Conservation (phyloP, 1,140 invertebrate genomes). For the Drosophila ananassae region DNA sequence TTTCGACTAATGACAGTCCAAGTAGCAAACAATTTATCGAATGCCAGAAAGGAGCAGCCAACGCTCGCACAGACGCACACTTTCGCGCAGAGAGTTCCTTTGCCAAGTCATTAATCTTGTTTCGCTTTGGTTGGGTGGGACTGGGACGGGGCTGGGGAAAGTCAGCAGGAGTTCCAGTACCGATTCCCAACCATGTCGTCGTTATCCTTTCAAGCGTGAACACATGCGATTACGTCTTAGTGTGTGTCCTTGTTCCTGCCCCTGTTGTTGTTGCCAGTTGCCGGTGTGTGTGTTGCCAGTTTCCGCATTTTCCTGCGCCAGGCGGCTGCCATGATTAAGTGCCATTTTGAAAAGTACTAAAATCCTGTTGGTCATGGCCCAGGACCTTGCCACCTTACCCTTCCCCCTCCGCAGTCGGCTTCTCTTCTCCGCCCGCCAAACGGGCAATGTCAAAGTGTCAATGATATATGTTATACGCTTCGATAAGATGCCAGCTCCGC, state of each 20-base stretch:
- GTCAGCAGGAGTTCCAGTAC: conserved; percentile 36
- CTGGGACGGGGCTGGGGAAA: conserved; percentile 14
- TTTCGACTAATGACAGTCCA: conserved; percentile 83
- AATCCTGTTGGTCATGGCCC: conserved; percentile 80
- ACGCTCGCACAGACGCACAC: conserved; percentile 28
- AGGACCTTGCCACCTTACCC: conserved; percentile 21
- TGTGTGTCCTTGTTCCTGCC: conserved; percentile 57
- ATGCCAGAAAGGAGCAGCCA: conserved; percentile 56
- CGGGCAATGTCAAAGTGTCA: conserved; percentile 81
- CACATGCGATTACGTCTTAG: conserved; percentile 82
- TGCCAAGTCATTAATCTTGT: conserved; percentile 83
- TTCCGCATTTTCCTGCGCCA: conserved; percentile 81
- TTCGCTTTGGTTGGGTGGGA: conserved; percentile 63
- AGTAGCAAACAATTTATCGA: conserved; percentile 83
- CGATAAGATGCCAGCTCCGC: conserved; percentile 67
- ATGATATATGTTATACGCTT: conserved; percentile 83
- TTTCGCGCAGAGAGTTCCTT: conserved; percentile 47
- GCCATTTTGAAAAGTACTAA: conserved; percentile 84
- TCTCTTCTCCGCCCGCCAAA: conserved; percentile 10
- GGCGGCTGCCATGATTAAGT: conserved; percentile 83
- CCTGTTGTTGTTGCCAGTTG: neutral
- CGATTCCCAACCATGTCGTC: conserved; percentile 63
- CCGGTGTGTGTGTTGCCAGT: conserved; percentile 68
- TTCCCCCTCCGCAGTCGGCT: neutral
- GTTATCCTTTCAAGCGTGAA: conserved; percentile 83